Base-by-base conservation (phyloP, 2,888 invertebrate genomes). In the Zygothrica quintamaculata region DNA sequence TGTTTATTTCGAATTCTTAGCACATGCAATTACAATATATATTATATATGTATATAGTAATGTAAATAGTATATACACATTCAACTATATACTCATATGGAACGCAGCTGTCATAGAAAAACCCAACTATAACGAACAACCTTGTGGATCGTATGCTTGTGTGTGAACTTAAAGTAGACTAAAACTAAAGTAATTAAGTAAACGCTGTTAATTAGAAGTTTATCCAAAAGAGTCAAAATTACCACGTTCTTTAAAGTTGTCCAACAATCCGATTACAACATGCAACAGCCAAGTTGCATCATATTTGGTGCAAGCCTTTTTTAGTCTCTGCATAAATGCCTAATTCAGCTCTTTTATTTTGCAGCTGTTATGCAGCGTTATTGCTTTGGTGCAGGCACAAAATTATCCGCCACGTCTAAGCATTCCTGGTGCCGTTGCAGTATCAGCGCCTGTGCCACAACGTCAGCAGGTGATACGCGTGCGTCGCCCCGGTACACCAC, bases 331-430 rank as follows among this genome's bases (percentile, higher is more conserved):
- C 13, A 13, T 18, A 31, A 68, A 64, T 36, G 8, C 3, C 5
- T 11, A 6, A 36, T 36, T n/a, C n/a, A 13, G 25, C 31, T 44
- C 12, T 18, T 15, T 37, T 15, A 3, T 25, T 33, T 71, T 64
- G 18, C 75, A 85, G 82, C 73, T 82, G 51, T 29, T 85, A n/a
- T 79, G 72, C 61, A 68, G 75, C 70, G 72, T 76, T 8, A 25
- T 82, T 22, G 64, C 52, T 71, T 79, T 89, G 66, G 88, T 81
- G 55, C 75, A 88, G 51, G 92, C 92, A 76, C 92, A 93, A 34
- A 94, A 94, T 73, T 84, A 92, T 53, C 95, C 95, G n/a, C 94
- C 93, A 8, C 91, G 95, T 78, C 90, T 94, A 12, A 92, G 92
- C 78, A 94, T 95, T 70, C 94, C 95, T 0, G 95, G 95, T 36